Conservation (phyloP, 1,140 invertebrate species). For the Stenopsyche tienmushanensis region DNA sequence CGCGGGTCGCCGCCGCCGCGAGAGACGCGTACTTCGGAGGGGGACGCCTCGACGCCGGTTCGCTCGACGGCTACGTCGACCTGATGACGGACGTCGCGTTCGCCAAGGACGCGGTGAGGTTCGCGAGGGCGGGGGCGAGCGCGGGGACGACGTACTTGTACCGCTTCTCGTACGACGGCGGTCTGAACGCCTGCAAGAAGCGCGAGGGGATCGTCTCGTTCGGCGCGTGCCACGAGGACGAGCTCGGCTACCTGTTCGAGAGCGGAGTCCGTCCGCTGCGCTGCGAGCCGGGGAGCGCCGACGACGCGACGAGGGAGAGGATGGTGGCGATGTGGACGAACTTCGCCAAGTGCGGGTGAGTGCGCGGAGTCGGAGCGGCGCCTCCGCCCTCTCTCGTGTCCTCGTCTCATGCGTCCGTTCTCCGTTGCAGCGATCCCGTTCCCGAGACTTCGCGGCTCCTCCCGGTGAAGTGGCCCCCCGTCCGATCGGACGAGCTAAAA, state of each 20-base stretch:
- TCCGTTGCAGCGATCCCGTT: conserved; percentile 54
- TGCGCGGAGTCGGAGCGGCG: conserved; percentile 15
- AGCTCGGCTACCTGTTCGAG: conserved; percentile 53
- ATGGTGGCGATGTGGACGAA: conserved; percentile 57
- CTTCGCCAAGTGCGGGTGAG: conserved; percentile 57
- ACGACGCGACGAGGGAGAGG: conserved; percentile 47
- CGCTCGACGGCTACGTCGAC: conserved; percentile 45
- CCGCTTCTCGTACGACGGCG: conserved; percentile 52
- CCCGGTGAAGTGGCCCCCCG: conserved; percentile 51
- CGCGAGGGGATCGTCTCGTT: conserved; percentile 34
- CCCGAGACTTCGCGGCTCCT: conserved; percentile 49
- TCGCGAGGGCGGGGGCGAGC: conserved; percentile 39
- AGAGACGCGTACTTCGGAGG: conserved; percentile 49
- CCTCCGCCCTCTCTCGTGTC: not conserved
- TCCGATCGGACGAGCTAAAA: conserved; percentile 48
- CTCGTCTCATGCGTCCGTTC: not conserved
- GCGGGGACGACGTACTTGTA: conserved; percentile 50
- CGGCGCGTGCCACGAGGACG: conserved; percentile 49
- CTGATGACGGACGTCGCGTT: conserved; percentile 48
- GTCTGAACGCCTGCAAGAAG: conserved; percentile 47
- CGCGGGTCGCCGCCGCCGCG: conserved; percentile 46
- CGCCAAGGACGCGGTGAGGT: conserved; percentile 46
- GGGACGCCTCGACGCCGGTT: conserved; percentile 42
- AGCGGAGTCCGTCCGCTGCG: conserved; percentile 43
- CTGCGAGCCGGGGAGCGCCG: conserved; percentile 44